Base-by-base conservation (phyloP, 2,888 invertebrate species). In the Apomyelois bistriatella region DNA sequence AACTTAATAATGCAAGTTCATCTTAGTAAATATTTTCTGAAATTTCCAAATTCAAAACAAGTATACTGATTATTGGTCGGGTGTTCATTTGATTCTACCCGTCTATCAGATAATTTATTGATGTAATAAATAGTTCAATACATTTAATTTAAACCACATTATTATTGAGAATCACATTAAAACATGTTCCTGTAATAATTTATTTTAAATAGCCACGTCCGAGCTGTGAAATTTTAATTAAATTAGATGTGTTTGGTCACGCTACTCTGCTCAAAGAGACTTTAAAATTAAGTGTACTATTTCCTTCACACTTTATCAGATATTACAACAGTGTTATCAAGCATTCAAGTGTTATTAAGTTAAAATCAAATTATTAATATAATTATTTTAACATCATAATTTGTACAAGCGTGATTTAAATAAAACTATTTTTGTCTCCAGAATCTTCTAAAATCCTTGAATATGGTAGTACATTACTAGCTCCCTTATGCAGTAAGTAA, bases 121-220 rank as follows among this genome's bases (percentile, higher is more conserved):
- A 36, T 6, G 22, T 12, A 13, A 48, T 36, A 22, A 48, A 36
- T 8, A 55, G 53, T 61, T 61, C 41, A 40, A 46, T 15, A 46
- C 30, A 32, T 46, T 46, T 32, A 46, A 28, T 43, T 43, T 35
- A 32, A 46, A 46, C 32, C n/a, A 15, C 32, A 37, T 48, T 17
- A 13, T 47, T 51, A 43, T 40, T 16, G 47, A 51, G 12, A 37
- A 48, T 37, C 35, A 12, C 36, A 37, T 37, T 48, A 37, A 48
- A 37, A 36, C 48, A 37, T 37, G 48, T 48, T 37, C 1, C 9
- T 16, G 16, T 32, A 28, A 8, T 13, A 30, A 46, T 46, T 46
- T 46, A 32, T 32, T 46, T 15, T 30, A 5, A 10, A 32, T 32
- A 9, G 32, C 32, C 46, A 32, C 30, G 46, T 32, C 46, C 3